Evolutionary conservation across 2,888 invertebrate genomes (phyloP).

Genomic region (Drosophila emarginata): DNA sequence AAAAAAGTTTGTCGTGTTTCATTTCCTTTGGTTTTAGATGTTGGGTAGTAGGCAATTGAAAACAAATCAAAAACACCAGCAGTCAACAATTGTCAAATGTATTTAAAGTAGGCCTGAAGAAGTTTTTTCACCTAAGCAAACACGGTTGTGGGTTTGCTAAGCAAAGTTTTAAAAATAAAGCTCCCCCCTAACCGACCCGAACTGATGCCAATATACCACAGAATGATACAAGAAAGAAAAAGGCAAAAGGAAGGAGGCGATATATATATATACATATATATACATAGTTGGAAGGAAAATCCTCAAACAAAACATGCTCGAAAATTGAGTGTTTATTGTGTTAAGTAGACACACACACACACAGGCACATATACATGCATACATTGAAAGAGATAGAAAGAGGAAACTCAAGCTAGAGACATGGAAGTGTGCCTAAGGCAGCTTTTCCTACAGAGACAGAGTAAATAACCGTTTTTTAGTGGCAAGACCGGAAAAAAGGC

Average conservation of each 20-base stretch:
- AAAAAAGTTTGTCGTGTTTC: constrained; percentile 45
- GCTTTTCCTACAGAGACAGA: constrained; percentile 39
- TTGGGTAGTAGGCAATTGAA: constrained; percentile 63
- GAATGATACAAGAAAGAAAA: constrained; percentile 7
- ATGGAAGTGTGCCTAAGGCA: constrained; percentile 53
- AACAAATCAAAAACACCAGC: constrained; percentile 64
- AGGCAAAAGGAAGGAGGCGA: neutral
- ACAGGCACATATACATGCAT: constrained; percentile 5
- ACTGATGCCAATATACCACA: no score
- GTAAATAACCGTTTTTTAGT: constrained; percentile 77
- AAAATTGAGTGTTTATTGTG: constrained; percentile 77
- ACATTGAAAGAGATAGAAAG: constrained; percentile 1
- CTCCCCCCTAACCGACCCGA: neutral
- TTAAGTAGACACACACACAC: constrained; percentile 65
- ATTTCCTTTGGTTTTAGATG: constrained; percentile 1
- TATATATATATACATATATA: neutral
- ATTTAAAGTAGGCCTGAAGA: constrained; percentile 59
- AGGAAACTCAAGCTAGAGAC: neutral
- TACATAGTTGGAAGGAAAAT: constrained; percentile 57
- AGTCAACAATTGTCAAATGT: constrained; percentile 68
- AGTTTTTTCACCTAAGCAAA: constrained; percentile 46
- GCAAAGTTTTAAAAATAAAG: constrained; percentile 53
- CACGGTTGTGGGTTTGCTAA: constrained; percentile 48
- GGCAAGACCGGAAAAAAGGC: constrained; percentile 68
- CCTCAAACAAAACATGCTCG: constrained; percentile 74